Conservation (phyloP, 2,888 invertebrate species). For the Melanophora roralis region DNA sequence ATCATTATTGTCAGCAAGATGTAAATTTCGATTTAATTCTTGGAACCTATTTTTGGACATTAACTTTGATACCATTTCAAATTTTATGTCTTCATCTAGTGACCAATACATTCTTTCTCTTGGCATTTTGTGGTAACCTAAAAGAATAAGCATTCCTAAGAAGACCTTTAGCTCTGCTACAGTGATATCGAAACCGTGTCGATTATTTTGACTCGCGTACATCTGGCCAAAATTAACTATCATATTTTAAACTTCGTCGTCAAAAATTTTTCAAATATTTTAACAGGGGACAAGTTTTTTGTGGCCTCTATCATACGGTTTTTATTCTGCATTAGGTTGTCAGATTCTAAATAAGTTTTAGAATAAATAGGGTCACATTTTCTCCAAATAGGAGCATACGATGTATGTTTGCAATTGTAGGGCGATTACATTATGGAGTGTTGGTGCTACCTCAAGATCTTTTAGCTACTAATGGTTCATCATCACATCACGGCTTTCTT, state of each 20-base stretch:
- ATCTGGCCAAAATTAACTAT: neutral
- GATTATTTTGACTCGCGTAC: no score
- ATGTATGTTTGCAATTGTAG: neutral
- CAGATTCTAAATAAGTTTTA: neutral
- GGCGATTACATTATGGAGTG: neutral
- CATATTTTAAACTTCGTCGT: neutral
- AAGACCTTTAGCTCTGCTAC: constrained; percentile 1
- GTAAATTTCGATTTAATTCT: no score
- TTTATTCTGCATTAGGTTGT: neutral
- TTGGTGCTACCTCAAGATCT: neutral
- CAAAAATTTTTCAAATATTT: constrained; percentile 14
- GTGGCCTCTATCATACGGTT: neutral
- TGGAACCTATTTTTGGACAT: no score
- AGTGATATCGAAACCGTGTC: neutral
- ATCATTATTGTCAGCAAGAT: no score
- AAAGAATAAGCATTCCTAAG: neutral
- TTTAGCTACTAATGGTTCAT: neutral
- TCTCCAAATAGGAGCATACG: no score
- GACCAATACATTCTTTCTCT: no score
- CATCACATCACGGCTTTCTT: constrained; percentile 5
- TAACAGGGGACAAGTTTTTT: neutral
- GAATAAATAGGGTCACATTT: neutral
- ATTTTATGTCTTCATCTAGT: no score
- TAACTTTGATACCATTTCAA: no score
- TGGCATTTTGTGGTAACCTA: neutral